Percentiles rank a stretch among this genome's conserved stretches.
Evolutionary conservation across 1,140 invertebrate species (phyloP).

Genomic region (Papilio glaucus): DNA sequence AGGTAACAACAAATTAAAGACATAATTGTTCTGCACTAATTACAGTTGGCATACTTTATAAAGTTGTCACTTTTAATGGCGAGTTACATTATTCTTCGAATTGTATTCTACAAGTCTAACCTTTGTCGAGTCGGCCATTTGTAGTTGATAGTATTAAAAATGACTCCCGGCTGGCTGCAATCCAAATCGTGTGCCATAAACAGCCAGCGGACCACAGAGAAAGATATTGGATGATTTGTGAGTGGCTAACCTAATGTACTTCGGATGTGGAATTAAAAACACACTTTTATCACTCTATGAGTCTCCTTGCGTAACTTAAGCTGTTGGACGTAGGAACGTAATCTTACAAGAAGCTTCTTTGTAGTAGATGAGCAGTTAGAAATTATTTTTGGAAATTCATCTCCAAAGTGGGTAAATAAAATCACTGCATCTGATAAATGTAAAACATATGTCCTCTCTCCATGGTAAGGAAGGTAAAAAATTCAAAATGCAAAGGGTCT

Average conservation of each 20-base stretch:
- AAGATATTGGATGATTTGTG: constrained; percentile 33
- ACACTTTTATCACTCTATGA: background rate
- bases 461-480: no score
- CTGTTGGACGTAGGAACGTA: no score
- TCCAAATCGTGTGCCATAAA: constrained; percentile 33
- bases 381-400: no score
- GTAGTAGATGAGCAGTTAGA: no score
- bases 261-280: background rate
- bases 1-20: background rate
- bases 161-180: constrained; percentile 20
- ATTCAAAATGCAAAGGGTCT: no score
- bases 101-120: constrained; percentile 14
- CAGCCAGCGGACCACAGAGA: constrained; percentile 25
- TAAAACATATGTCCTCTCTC: no score
- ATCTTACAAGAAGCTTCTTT: no score
- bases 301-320: no score
- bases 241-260: constrained; percentile 26
- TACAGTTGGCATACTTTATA: background rate
- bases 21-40: background rate
- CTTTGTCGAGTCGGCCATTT: constrained; percentile 29
- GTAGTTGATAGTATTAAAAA: constrained; percentile 36
- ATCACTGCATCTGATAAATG: no score
- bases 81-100: constrained; percentile 14
- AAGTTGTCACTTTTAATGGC: constrained; percentile 9
- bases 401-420: no score